These are phyloP conservation scores for Muscidifurax raptorellus DNA, from an alignment of 1,140 invertebrate species.

Conservation along the genomic window DNA sequence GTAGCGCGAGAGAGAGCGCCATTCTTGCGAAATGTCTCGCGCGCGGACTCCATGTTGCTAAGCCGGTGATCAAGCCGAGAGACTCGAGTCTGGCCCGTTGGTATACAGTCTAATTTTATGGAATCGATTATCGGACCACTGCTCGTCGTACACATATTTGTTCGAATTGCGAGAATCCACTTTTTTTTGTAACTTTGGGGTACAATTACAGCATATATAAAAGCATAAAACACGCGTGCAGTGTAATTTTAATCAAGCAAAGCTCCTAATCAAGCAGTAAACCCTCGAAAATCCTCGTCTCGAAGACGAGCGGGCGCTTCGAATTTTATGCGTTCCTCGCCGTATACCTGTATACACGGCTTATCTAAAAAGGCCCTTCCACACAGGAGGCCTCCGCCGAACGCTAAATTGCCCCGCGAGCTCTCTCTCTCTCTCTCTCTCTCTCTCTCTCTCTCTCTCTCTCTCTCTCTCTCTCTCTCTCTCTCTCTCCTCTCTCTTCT, in stretches of 20 bases:
- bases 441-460: conserved; percentile 18
- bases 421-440: background rate
- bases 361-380: conserved; percentile 30
- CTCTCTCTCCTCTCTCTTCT: conserved; percentile 13
- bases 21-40: conserved; percentile 45
- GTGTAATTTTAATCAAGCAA: background rate
- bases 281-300: background rate
- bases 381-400: conserved; percentile 13
- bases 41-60: conserved; percentile 39
- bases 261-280: background rate
- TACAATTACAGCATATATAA: background rate
- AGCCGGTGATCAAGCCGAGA: conserved; percentile 48
- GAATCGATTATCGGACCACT: background rate
- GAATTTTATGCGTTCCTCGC: conserved; percentile 1
- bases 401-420: conserved; percentile 38
- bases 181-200: too few relatives aligned
- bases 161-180: too few relatives aligned
- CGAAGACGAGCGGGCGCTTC: background rate
- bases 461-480: conserved; percentile 6
- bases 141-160: too few relatives aligned
- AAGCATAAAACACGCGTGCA: background rate
- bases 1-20: conserved; percentile 18
- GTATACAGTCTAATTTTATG: too few relatives aligned
- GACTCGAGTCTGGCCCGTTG: too few relatives aligned
- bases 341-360: background rate